Evolutionary conservation across 2,113 vertebrate species (phyloP).

Genomic region (Sardina pilchardus): DNA sequence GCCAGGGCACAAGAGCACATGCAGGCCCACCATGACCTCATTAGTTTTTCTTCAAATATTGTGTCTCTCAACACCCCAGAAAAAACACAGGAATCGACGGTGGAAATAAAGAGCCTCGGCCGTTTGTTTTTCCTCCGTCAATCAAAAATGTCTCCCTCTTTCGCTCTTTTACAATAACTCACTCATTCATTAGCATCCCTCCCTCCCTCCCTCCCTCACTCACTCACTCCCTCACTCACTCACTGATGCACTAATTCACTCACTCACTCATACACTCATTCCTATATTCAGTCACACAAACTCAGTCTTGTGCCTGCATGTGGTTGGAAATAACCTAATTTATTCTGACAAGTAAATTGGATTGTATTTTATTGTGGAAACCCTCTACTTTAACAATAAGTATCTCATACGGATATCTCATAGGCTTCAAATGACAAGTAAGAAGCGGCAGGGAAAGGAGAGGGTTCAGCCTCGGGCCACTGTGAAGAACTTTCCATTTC

Average conservation of each 20-base stretch:
- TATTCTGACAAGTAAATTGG: constrained; percentile 3
- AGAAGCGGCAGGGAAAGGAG: no score
- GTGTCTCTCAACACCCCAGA: not conserved
- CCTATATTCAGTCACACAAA: not conserved
- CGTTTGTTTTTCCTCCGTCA: not conserved
- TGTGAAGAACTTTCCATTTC: no score
- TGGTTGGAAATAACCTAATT: not conserved
- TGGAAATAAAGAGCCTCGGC: not conserved
- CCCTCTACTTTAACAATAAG: not conserved
- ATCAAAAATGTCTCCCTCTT: not conserved
- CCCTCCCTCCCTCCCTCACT: constrained; percentile 44
- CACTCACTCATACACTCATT: constrained; percentile 43
- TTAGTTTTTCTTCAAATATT: constrained; percentile 2
- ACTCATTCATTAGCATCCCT: not conserved
- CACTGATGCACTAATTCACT: constrained; percentile 38
- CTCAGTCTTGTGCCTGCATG: not conserved
- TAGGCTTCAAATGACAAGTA: not conserved
- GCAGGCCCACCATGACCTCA: not conserved
- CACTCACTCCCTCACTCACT: not conserved
- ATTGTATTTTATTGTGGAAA: not conserved
- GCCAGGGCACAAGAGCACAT: not conserved
- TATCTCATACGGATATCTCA: not conserved
- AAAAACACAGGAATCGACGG: not conserved
- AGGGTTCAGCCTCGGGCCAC: no score
- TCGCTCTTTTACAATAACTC: constrained; percentile 28